A percentile compares a stretch with the other conserved stretches of the same genome.
Evolutionary conservation across 1,140 invertebrate species (phyloP).

Genomic region (Drosophila sulfurigaster): DNA sequence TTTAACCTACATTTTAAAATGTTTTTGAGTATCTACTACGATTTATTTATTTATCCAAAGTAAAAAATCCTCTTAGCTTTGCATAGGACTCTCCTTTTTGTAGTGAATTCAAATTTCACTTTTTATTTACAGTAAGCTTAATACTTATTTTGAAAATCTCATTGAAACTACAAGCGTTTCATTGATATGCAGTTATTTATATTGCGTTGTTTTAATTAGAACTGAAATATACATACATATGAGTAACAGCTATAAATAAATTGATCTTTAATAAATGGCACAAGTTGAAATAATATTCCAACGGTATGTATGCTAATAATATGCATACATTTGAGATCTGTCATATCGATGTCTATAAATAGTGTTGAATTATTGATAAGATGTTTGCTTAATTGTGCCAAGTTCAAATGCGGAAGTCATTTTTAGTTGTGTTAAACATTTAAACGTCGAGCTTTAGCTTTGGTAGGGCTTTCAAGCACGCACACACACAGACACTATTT

Average conservation of each 20-base stretch:
- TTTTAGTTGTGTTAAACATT: slow-evolving; percentile 11
- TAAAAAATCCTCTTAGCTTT: neutral
- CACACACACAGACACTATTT: neutral
- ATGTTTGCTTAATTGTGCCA: slow-evolving; percentile 24
- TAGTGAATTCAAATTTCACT: neutral
- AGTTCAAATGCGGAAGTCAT: slow-evolving; percentile 43
- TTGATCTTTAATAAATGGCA: neutral
- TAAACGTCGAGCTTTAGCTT: slow-evolving; percentile 30
- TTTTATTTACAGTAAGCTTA: too few relatives aligned
- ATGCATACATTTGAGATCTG: neutral
- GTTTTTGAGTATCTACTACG: neutral
- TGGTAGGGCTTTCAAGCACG: slow-evolving; percentile 34
- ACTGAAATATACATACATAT: neutral
- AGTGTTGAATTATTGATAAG: slow-evolving; percentile 4
- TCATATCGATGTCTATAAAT: neutral
- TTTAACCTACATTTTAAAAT: slow-evolving; percentile 20
- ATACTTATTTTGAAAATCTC: too few relatives aligned
- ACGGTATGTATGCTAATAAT: slow-evolving; percentile 5
- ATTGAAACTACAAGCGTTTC: too few relatives aligned
- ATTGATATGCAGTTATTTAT: neutral
- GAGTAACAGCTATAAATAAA: neutral
- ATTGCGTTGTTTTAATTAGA: neutral
- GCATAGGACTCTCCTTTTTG: neutral
- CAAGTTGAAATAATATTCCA: neutral
- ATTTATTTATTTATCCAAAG: neutral